phyloP scores from a whole-genome alignment of 2,113 vertebrate species.

The Tichodroma muraria region DNA sequence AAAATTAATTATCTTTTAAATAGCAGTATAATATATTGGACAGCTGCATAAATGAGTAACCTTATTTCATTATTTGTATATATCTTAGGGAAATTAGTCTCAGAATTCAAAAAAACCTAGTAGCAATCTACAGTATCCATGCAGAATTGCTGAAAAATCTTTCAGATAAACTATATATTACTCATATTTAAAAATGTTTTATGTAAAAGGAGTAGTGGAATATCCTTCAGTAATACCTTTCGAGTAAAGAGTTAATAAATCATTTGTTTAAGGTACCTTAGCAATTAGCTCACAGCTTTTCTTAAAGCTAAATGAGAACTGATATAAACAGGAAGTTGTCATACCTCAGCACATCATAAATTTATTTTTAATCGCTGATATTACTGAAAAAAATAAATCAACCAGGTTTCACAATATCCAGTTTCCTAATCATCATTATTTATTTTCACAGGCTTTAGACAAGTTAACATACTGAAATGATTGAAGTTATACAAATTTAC shows the following conservation, averaged over 20 bases:
- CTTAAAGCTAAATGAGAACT: not conserved
- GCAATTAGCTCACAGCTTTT: not conserved
- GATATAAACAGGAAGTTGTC: not conserved
- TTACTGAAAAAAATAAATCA: not conserved
- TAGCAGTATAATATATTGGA: not conserved
- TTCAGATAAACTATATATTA: not conserved
- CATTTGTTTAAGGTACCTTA: not conserved
- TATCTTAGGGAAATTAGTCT: not conserved
- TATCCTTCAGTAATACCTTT: not conserved
- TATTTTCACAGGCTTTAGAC: not conserved
- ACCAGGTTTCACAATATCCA: not conserved
- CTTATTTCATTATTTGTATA: not conserved
- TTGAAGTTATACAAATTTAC: not conserved
- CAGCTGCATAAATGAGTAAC: not conserved
- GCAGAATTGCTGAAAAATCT: not conserved
- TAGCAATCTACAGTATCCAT: not conserved
- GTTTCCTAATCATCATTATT: not conserved
- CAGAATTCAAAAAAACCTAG: not conserved
- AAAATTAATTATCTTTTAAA: not conserved
- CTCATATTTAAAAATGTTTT: not conserved
- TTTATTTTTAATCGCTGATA: not conserved
- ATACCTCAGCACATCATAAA: not conserved
- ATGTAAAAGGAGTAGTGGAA: not conserved
- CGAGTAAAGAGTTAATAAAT: not conserved
- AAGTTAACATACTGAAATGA: not conserved